Evolutionary conservation across 64 coral and sea anemone genomes (phyloP), one percentile per base, ranked within the genome.

Genomic region (Cladopsammia gracilis): DNA sequence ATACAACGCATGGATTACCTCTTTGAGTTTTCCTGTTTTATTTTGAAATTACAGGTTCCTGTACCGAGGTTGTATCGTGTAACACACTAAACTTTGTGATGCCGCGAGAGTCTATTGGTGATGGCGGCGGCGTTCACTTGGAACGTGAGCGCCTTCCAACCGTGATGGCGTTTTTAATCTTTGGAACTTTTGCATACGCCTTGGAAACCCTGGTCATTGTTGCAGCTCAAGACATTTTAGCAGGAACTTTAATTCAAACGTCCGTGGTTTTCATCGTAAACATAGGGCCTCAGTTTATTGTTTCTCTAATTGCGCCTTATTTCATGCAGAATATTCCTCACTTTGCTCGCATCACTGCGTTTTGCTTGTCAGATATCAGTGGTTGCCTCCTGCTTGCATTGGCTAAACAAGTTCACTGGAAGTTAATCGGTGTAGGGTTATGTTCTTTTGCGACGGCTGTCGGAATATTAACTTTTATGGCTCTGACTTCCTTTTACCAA

Each of bases 201-300:
- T 59, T 52, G 0, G 93, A 61, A 46, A 78, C 71, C 26, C 26
- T 94, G 10, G 70, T 91, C 46, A 54, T 94, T 11, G 48, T 82
- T 19, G 95, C 71, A 16, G 95, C 95, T 23, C 95, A 96, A 90
- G 95, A 96, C 25, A 87, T 94, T 25, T 68, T 94, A 52, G 95
- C 95, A 5, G 79, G 64, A 12, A 96, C 91, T 0, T 86, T 67
- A 25, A 93, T 96, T 15, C 87, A 90, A 51, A 93, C 95, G 24
- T 96, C 91, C 3, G 22, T 90, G 42, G 87, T 94, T 67, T 74
- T 90, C 4, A 25, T 96, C 2, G 95, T 79, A 4, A 78, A 90
- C 50, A 93, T 86, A 34, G 72, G 26, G 0, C 95, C 95, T 2
- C 49, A 79, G 75, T 77, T 90, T 46, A 12, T 93, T 7, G 80